Evolutionary conservation across 1,140 invertebrate species (phyloP).

Genomic region (Agraylea sexmaculata): DNA sequence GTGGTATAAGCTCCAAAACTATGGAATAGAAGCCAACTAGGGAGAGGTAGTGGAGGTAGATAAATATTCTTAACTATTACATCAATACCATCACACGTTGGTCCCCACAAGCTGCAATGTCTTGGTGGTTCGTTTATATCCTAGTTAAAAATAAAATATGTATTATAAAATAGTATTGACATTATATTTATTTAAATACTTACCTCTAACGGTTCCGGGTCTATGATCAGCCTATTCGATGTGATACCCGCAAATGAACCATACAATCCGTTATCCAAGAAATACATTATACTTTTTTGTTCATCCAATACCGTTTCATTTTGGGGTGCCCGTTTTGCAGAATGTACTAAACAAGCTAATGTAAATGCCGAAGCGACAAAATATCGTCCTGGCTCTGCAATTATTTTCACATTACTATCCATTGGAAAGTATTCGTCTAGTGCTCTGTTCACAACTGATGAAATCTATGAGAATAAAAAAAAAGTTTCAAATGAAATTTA

Average conservation of each 20-base stretch:
- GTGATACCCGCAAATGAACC: conserved; percentile 95
- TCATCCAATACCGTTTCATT: background rate
- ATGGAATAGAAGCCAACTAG: conserved; percentile 76
- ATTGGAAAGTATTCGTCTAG: conserved; percentile 74
- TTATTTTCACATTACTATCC: conserved; percentile 60
- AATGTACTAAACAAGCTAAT: conserved; percentile 59
- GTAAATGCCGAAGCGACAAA: conserved; percentile 91
- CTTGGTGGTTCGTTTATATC: conserved; percentile 13
- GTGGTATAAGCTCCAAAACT: conserved; percentile 93
- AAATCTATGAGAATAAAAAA: conserved; percentile 43
- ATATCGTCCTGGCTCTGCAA: conserved; percentile 94
- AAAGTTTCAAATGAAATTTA: background rate
- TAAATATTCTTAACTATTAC: conserved; percentile 57
- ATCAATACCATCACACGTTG: conserved; percentile 89
- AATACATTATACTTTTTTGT: conserved; percentile 66
- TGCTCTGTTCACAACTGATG: conserved; percentile 52
- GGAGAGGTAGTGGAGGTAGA: conserved; percentile 64
- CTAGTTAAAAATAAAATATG: conserved; percentile 17
- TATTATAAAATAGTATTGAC: conserved; percentile 1
- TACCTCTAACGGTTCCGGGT: conserved; percentile 54
- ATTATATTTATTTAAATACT: background rate
- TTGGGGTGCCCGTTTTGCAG: conserved; percentile 23
- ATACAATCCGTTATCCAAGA: conserved; percentile 96
- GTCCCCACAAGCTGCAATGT: conserved; percentile 73
- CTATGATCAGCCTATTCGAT: conserved; percentile 82